Conservation (phyloP, 1,140 invertebrate genomes). For the Caenorhabditis tropicalis region DNA sequence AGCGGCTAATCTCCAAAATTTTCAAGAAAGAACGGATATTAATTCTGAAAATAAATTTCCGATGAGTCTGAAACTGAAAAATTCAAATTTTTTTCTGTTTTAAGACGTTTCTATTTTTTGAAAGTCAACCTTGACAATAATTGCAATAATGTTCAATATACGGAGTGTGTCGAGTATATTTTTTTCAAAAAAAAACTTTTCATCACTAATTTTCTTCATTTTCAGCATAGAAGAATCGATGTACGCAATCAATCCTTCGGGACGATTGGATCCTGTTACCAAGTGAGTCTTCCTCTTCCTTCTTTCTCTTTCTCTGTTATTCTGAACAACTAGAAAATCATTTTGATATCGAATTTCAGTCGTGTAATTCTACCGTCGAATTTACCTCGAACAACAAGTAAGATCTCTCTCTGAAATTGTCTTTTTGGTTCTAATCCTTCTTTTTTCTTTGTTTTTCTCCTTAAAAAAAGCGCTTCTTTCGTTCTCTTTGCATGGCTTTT, state of each 20-base stretch:
- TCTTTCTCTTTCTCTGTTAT: not conserved
- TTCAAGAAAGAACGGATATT: too few species aligned
- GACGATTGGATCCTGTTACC: slow-evolving; percentile 61
- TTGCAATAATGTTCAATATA: too few species aligned
- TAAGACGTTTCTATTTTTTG: too few species aligned
- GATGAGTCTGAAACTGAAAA: too few species aligned
- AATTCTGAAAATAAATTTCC: too few species aligned
- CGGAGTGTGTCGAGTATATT: too few species aligned
- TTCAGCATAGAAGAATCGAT: slow-evolving; percentile 66
- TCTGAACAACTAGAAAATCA: not conserved
- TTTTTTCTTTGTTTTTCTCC: not conserved
- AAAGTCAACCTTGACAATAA: too few species aligned
- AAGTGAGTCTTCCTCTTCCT: slow-evolving; percentile 55
- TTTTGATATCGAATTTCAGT: slow-evolving; percentile 38
- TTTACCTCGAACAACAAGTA: slow-evolving; percentile 44
- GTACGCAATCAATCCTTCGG: slow-evolving; percentile 63
- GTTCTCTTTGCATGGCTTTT: slow-evolving; percentile 25
- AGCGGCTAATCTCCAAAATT: too few species aligned
- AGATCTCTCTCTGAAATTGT: not conserved
- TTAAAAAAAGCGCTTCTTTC: not conserved
- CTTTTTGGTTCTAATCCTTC: slow-evolving; percentile 3
- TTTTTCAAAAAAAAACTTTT: too few species aligned
- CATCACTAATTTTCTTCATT: not conserved
- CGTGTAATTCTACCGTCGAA: slow-evolving; percentile 45
- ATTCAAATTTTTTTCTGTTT: too few species aligned